phyloP scores from a whole-genome alignment of 2,888 invertebrate species.

The Acronicta psi region DNA sequence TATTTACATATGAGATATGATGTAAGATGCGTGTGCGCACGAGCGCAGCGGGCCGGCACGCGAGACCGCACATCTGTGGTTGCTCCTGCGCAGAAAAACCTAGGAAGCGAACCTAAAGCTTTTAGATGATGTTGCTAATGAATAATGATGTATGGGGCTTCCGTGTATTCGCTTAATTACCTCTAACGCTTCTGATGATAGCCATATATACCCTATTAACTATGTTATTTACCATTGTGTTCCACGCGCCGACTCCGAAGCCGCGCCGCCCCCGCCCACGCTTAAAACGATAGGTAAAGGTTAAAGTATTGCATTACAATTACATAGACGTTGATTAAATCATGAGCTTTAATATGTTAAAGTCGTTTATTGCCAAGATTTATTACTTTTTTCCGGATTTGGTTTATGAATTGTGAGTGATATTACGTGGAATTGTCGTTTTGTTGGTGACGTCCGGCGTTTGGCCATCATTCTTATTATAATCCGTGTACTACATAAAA shows the following conservation, averaged over 20 bases:
- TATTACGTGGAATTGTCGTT: neutral
- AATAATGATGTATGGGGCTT: constrained; percentile 80
- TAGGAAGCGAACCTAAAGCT: constrained; percentile 74
- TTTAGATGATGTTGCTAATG: constrained; percentile 78
- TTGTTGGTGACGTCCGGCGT: neutral
- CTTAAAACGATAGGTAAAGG: constrained; percentile 38
- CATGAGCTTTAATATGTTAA: constrained; percentile 13
- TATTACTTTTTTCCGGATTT: neutral
- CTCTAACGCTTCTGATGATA: constrained; percentile 49
- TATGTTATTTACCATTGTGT: constrained; percentile 46
- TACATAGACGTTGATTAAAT: constrained; percentile 8
- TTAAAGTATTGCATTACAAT: constrained; percentile 18
- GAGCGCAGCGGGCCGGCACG: constrained; percentile 76
- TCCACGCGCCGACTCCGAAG: constrained; percentile 46
- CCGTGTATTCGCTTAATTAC: constrained; percentile 80
- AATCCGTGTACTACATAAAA: neutral
- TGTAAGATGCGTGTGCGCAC: constrained; percentile 74
- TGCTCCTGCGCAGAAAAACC: constrained; percentile 75
- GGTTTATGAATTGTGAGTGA: neutral
- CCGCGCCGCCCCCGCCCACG: constrained; percentile 67
- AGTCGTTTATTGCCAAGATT: neutral
- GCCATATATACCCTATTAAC: constrained; percentile 40
- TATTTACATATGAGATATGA: constrained; percentile 71
- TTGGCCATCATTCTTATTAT: neutral
- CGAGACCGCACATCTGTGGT: constrained; percentile 61